Evolutionary conservation across 2,113 vertebrate species (phyloP), one percentile per base, ranked within the genome.

Genomic region (Bos javanicus): DNA sequence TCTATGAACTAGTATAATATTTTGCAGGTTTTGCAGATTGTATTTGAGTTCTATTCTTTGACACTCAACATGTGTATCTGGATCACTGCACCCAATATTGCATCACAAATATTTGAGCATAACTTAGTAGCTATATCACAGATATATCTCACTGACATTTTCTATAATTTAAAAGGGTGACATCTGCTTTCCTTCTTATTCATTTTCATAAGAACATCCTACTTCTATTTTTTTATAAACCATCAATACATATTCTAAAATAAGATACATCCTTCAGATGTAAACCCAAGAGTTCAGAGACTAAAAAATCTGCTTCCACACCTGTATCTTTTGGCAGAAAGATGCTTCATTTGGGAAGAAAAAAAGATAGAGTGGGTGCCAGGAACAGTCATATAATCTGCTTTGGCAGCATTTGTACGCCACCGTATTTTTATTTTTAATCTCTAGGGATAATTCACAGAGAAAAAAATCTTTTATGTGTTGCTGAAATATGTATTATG

Each of bases 371-470:
- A 92, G 15, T 71, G 7, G 71, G 59, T 97, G 95, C 91, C 95
- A 98, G 91, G 33, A 95, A 87, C 82, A 97, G 60, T 91, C 96
- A 90, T 87, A 54, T 91, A 95, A 95, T 96, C 80, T 93, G 62
- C 57, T 87, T 94, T 98, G 97, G 91, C 94, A 98, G 89, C 39
- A 95, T 92, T 95, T 90, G 80, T 62, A 87, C 0, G 1, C 74
- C 91, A 95, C 64, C 64, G 1, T 97, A 94, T 81, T 95, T 98
- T 98, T 96, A 98, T 97, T 98, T 98, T 98, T 97, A 97, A 97
- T 97, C 89, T 96, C 85, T 62, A 48, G 60, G 80, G 91, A 96
- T 97, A 97, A 95, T 96, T 97, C 89, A 84, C 71, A 85, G 86
- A 94, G 84, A 95, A 80, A 91, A 71, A 26, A 93, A 74, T 90